Conservation (phyloP, 2,113 vertebrate species). For the Neopipo cinnamomea region DNA sequence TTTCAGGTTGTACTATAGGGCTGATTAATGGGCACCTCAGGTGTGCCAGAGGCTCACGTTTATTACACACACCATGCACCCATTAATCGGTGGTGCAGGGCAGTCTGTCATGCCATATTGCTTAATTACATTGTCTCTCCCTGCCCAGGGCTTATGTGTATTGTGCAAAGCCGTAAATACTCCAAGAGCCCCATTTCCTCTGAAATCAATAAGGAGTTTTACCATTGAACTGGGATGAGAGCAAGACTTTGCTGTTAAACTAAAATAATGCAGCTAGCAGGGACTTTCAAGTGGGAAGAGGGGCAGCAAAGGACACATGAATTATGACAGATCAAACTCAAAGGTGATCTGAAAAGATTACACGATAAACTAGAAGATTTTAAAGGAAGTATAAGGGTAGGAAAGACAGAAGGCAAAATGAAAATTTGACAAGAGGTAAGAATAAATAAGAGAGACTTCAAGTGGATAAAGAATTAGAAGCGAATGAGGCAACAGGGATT, state of each 20-base stretch:
- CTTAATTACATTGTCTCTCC: conserved; percentile 32
- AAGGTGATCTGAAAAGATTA: conserved; percentile 24
- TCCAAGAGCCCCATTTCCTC: not conserved
- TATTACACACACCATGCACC: not conserved
- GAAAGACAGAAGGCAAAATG: conserved; percentile 2
- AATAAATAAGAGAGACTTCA: conserved; percentile 24
- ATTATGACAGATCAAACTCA: conserved; percentile 1
- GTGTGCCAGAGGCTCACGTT: conserved; percentile 1
- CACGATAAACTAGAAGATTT: not conserved
- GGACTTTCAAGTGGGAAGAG: not conserved
- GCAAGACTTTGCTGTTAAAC: not conserved
- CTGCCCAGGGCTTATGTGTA: not conserved
- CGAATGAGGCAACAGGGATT: conserved; percentile 21
- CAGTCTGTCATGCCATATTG: not conserved
- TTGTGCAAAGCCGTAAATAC: conserved; percentile 37
- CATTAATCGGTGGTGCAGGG: not conserved
- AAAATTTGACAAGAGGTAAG: conserved; percentile 12
- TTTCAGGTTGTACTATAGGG: not conserved
- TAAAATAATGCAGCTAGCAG: conserved; percentile 2
- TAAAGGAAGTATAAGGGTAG: not conserved
- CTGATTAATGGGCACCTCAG: conserved; percentile 24
- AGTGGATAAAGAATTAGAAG: conserved; percentile 21
- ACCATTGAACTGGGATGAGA: not conserved
- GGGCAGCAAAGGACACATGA: not conserved
- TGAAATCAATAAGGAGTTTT: conserved; percentile 27